phyloP scores from a whole-genome alignment of 2,113 vertebrate species.

The Columba janthina region DNA sequence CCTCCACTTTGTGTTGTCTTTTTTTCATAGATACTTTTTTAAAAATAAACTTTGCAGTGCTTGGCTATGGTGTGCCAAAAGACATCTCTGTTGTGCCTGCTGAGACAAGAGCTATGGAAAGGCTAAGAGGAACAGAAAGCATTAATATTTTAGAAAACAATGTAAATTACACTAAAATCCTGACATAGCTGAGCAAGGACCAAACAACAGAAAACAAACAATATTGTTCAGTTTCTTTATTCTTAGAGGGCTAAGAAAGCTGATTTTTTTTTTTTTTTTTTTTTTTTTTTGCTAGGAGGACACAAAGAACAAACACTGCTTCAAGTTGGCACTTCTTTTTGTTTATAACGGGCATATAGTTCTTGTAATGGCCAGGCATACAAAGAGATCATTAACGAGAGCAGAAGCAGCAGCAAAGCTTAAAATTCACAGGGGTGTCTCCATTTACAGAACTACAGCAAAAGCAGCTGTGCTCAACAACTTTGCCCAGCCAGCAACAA shows the following conservation, averaged over 20 bases:
- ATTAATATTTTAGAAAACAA: slow-evolving; percentile 67
- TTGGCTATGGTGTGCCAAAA: slow-evolving; percentile 10
- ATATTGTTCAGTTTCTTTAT: neutral
- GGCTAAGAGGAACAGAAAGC: slow-evolving; percentile 29
- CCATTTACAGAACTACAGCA: slow-evolving; percentile 18
- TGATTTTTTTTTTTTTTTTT: neutral
- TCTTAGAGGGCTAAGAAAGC: neutral
- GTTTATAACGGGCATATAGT: neutral
- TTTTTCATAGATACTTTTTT: neutral
- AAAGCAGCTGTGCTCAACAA: slow-evolving; percentile 56
- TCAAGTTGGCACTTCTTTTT: neutral
- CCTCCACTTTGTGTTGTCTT: neutral
- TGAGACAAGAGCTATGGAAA: slow-evolving; percentile 29
- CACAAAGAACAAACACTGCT: slow-evolving; percentile 2
- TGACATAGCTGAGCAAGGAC: slow-evolving; percentile 29
- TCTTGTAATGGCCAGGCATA: neutral
- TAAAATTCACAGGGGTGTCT: slow-evolving; percentile 47
- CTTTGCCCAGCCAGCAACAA: slow-evolving; percentile 46
- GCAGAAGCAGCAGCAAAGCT: slow-evolving; percentile 26
- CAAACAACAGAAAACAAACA: slow-evolving; percentile 29
- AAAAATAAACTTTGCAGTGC: neutral
- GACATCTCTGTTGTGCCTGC: neutral
- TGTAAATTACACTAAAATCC: slow-evolving; percentile 36
- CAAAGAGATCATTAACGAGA: neutral
- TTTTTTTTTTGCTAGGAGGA: neutral